phyloP scores from a whole-genome alignment of 2,888 invertebrate genomes.

The Smittia aterrima region DNA sequence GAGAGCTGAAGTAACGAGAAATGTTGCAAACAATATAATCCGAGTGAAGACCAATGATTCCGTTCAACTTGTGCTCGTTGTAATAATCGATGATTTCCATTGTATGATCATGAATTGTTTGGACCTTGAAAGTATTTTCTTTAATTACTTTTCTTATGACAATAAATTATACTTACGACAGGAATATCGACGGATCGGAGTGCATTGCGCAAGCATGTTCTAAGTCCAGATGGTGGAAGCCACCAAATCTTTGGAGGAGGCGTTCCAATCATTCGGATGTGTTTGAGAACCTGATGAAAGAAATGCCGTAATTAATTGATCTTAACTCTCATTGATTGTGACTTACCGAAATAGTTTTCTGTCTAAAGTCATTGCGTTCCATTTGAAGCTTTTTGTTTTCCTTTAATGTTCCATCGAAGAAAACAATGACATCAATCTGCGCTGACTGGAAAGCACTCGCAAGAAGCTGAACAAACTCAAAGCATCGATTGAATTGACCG shows the following conservation, averaged over 20 bases:
- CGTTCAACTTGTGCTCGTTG: slow-evolving; percentile 81
- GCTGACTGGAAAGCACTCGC: slow-evolving; percentile 72
- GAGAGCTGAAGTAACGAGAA: slow-evolving; percentile 85
- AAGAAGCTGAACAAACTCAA: slow-evolving; percentile 78
- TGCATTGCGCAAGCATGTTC: slow-evolving; percentile 79
- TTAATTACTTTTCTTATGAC: not conserved
- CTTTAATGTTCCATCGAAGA: slow-evolving; percentile 83
- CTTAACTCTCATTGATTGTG: slow-evolving; percentile 36
- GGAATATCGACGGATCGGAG: slow-evolving; percentile 79
- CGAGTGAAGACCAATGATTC: slow-evolving; percentile 81
- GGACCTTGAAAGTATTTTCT: slow-evolving; percentile 60
- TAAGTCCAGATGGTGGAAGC: slow-evolving; percentile 81
- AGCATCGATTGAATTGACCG: slow-evolving; percentile 92
- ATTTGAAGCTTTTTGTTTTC: slow-evolving; percentile 70
- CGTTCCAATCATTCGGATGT: slow-evolving; percentile 79
- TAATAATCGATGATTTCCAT: slow-evolving; percentile 89
- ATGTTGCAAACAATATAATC: slow-evolving; percentile 88
- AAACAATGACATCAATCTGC: slow-evolving; percentile 75
- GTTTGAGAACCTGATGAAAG: slow-evolving; percentile 69
- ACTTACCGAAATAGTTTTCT: slow-evolving; percentile 73
- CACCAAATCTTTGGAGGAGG: slow-evolving; percentile 91
- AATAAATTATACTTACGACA: slow-evolving; percentile 61
- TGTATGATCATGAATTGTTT: slow-evolving; percentile 87
- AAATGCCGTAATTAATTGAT: slow-evolving; percentile 36
- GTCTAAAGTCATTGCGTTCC: slow-evolving; percentile 70